Percentiles rank a stretch among this genome's conserved stretches.
Conservation (phyloP, 2,797 vertebrate species). For the Dendrocincla fuliginosa region DNA sequence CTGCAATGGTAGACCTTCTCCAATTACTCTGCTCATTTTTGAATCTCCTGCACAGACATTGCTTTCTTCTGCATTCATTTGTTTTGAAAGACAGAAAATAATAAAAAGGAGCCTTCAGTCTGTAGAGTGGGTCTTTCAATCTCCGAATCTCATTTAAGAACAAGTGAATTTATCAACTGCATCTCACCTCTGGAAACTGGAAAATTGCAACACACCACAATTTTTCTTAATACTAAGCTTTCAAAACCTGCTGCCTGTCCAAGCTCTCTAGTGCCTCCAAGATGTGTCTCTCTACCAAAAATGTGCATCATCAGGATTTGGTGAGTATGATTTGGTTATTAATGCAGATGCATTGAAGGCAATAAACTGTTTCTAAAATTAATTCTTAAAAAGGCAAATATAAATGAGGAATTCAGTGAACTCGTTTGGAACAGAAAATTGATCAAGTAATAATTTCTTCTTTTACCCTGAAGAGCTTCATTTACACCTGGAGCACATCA, state of each 20-base stretch:
- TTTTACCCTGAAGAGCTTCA: background rate
- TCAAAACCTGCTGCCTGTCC: background rate
- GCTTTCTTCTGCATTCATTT: background rate
- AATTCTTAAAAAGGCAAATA: background rate
- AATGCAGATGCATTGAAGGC: background rate
- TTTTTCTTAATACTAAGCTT: background rate
- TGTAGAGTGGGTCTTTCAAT: background rate
- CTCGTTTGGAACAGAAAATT: background rate
- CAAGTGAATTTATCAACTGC: background rate
- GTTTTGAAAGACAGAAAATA: background rate
- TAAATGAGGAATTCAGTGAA: background rate
- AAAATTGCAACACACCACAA: background rate
- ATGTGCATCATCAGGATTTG: background rate
- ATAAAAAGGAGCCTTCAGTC: background rate
- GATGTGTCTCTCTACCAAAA: background rate
- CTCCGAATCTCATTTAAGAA: background rate
- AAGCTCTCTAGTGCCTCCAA: background rate
- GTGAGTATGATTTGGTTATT: background rate
- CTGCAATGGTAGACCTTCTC: background rate
- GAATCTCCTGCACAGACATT: background rate
- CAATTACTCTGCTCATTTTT: background rate
- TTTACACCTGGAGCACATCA: background rate
- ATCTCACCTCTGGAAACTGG: background rate
- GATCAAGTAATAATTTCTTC: background rate
- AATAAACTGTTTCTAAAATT: background rate